Conservation (phyloP, 2,797 vertebrate species). For the Alectoris magna region DNA sequence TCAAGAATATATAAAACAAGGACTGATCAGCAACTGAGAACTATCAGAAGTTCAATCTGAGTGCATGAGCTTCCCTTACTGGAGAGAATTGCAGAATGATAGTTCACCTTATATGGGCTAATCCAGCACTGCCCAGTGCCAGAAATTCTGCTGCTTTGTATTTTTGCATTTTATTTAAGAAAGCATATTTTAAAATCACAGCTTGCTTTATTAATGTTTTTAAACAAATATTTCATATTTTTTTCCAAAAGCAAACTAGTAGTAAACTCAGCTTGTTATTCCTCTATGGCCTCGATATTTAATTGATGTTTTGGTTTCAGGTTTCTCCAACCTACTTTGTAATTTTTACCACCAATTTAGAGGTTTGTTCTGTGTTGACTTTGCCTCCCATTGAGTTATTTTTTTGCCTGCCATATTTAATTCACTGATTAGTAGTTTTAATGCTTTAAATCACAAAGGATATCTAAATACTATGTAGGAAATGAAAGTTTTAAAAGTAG, state of each 20-base stretch:
- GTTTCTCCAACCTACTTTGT: constrained; percentile 17
- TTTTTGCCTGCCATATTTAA: constrained; percentile 49
- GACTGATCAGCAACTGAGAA: not conserved
- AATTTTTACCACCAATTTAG: constrained; percentile 52
- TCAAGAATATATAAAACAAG: not conserved
- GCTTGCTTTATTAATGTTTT: not conserved
- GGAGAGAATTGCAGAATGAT: not conserved
- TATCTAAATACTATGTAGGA: constrained; percentile 27
- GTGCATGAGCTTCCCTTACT: not conserved
- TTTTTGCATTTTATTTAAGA: constrained; percentile 21
- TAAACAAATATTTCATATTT: not conserved
- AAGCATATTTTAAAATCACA: not conserved
- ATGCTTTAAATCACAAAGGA: constrained; percentile 34
- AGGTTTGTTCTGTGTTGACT: constrained; percentile 45
- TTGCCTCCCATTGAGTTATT: constrained; percentile 54
- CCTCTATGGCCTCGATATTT: not conserved
- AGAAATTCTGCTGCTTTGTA: not conserved
- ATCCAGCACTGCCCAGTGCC: not conserved
- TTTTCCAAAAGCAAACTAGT: not conserved
- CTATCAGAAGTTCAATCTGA: not conserved
- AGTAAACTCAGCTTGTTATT: not conserved
- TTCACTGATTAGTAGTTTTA: constrained; percentile 58
- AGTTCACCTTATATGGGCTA: not conserved
- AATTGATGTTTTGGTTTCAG: constrained; percentile 51
- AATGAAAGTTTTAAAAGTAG: constrained; percentile 61